A percentile compares a stretch with the other conserved stretches of the same genome.
These are phyloP conservation scores for Drosophila ezoana DNA, from an alignment of 2,888 invertebrate species.

Conservation along the genomic window DNA sequence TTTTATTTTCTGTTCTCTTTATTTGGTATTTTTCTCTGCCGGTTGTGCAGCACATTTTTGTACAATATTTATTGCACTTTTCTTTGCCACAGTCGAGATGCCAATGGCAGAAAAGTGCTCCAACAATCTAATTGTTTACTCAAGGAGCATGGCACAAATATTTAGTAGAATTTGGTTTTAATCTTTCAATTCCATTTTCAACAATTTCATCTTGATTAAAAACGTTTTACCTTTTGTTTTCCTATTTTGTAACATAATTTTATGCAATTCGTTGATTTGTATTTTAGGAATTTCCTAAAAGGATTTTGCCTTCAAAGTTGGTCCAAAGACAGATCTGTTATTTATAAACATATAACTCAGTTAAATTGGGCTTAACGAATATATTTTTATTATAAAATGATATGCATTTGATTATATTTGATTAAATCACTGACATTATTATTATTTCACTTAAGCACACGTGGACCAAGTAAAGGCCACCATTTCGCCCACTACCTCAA, in stretches of 20 bases:
- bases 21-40: constrained; percentile 2
- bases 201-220: not conserved
- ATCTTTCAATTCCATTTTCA: constrained; percentile 4
- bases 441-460: not conserved
- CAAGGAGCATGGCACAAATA: constrained; percentile 1
- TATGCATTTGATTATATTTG: not conserved
- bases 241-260: constrained; percentile 2
- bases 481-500: not conserved
- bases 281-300: not conserved
- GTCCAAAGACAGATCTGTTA: no score
- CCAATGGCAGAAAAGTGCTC: constrained; percentile 6
- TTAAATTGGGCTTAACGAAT: no score
- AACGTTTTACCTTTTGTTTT: constrained; percentile 3
- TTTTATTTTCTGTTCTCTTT: constrained; percentile 27
- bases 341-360: no score
- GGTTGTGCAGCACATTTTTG: constrained; percentile 24
- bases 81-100: constrained; percentile 2
- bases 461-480: no score
- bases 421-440: not conserved
- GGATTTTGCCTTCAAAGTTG: no score
- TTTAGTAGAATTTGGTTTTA: constrained; percentile 18
- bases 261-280: not conserved
- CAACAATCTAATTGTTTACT: constrained; percentile 12
- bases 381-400: not conserved
- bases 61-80: constrained; percentile 43